A percentile compares a stretch with the other conserved stretches of the same genome.
Evolutionary conservation across 2,888 invertebrate genomes (phyloP).

Genomic region (Amphimallon solstitiale): DNA sequence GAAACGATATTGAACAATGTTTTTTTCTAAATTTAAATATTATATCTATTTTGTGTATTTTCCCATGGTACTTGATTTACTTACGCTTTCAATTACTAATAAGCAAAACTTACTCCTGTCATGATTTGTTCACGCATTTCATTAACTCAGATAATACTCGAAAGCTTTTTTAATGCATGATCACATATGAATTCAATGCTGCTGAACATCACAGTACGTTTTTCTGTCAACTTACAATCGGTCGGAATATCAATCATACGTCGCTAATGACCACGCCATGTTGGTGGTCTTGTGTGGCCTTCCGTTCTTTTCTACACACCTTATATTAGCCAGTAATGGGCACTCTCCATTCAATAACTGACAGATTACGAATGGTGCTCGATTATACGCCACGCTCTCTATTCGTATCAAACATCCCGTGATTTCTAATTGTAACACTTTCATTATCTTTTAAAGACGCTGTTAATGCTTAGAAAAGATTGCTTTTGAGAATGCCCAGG

Average conservation of each 20-base stretch:
- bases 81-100: no score
- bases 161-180: not conserved
- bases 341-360: conserved; percentile 37
- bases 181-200: no score
- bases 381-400: conserved; percentile 33
- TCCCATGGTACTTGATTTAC: no score
- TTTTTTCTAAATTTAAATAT: no score
- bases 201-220: not conserved
- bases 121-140: no score
- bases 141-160: no score
- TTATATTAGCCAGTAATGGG: conserved; percentile 38
- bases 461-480: conserved; percentile 17
- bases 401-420: conserved; percentile 37
- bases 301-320: conserved; percentile 23
- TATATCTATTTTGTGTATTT: no score
- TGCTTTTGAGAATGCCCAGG: conserved; percentile 12
- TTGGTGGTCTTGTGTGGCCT: conserved; percentile 36
- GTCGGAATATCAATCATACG: conserved; percentile 25
- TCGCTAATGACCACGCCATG: conserved; percentile 34
- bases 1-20: no score
- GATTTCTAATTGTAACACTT: conserved; percentile 37
- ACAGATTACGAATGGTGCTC: conserved; percentile 40
- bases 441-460: conserved; percentile 31
- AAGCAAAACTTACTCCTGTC: no score
- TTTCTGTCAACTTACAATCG: not conserved